Percentiles rank a stretch among this genome's conserved stretches.
These are phyloP conservation scores for Urophycis tenuis DNA, from an alignment of 2,797 vertebrate genomes.

Conservation along the genomic window DNA sequence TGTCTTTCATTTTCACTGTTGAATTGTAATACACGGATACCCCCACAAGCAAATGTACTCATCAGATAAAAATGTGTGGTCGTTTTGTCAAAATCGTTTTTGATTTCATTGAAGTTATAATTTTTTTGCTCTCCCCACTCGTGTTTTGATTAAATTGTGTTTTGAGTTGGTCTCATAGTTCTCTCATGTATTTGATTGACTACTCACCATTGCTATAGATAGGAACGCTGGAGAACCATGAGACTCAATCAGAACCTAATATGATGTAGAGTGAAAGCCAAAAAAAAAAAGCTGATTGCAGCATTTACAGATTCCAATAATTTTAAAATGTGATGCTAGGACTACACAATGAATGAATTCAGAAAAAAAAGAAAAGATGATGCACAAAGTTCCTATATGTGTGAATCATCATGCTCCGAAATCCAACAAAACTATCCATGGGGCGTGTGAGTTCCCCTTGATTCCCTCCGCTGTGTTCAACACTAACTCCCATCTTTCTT, in stretches of 20 bases:
- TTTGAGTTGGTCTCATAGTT: neutral
- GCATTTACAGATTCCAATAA: neutral
- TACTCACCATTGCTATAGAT: neutral
- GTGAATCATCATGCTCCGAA: no score
- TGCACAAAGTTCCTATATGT: no score
- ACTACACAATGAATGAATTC: neutral
- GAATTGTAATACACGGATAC: neutral
- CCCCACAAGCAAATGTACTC: neutral
- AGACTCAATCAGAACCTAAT: neutral
- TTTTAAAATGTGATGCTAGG: neutral
- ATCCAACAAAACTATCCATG: neutral
- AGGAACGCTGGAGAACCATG: no score
- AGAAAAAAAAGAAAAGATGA: no score
- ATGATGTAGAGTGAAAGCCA: neutral
- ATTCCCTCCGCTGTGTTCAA: neutral
- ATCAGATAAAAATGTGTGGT: no score
- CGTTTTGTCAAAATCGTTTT: neutral
- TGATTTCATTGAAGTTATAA: neutral
- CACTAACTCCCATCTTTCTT: neutral
- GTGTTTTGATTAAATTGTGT: neutral
- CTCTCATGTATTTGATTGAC: neutral
- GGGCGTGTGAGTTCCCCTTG: neutral
- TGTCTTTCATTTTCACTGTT: neutral
- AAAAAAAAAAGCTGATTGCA: neutral
- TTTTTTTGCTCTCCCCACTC: neutral